Evolutionary conservation across 2,888 invertebrate genomes (phyloP).

Genomic region (Lypha dubia): DNA sequence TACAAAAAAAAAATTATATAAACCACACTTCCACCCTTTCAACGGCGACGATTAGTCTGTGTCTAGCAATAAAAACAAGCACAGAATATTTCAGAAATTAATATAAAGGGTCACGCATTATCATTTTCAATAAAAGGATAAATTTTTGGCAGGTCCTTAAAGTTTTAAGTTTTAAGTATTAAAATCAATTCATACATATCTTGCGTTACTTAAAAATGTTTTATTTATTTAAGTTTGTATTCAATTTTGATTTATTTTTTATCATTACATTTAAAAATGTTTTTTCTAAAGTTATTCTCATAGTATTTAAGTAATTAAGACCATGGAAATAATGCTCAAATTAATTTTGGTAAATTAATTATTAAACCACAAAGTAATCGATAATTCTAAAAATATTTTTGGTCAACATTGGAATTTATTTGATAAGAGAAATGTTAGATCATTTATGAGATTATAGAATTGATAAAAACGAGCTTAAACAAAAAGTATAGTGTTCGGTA

Average conservation of each 20-base stretch:
- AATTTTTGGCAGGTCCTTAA: not conserved
- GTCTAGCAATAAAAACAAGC: slow-evolving; percentile 10
- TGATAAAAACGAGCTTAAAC: too few relatives aligned
- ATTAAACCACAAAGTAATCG: not conserved
- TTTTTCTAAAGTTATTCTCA: slow-evolving; percentile 8
- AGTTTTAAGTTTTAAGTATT: slow-evolving; percentile 16
- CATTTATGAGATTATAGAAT: too few relatives aligned
- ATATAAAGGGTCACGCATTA: slow-evolving; percentile 69
- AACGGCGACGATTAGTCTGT: not conserved
- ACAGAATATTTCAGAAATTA: not conserved
- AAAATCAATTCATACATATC: slow-evolving; percentile 7
- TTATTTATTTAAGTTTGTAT: not conserved
- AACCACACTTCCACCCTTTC: slow-evolving; percentile 9
- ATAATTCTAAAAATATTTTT: too few relatives aligned
- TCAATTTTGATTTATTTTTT: slow-evolving; percentile 25
- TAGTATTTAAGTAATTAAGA: slow-evolving; percentile 19
- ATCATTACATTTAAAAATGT: slow-evolving; percentile 15
- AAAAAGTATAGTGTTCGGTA: too few relatives aligned
- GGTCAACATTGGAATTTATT: too few relatives aligned
- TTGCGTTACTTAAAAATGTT: not conserved
- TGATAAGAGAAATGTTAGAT: too few relatives aligned
- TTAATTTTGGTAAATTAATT: not conserved
- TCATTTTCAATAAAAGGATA: slow-evolving; percentile 14
- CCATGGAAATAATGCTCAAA: slow-evolving; percentile 49
- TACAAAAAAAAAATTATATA: slow-evolving; percentile 27